A percentile compares a stretch with the other conserved stretches of the same genome.
These are phyloP conservation scores for Drepanosiphum platanoidis DNA, from an alignment of 2,888 invertebrate genomes.

Conservation along the genomic window DNA sequence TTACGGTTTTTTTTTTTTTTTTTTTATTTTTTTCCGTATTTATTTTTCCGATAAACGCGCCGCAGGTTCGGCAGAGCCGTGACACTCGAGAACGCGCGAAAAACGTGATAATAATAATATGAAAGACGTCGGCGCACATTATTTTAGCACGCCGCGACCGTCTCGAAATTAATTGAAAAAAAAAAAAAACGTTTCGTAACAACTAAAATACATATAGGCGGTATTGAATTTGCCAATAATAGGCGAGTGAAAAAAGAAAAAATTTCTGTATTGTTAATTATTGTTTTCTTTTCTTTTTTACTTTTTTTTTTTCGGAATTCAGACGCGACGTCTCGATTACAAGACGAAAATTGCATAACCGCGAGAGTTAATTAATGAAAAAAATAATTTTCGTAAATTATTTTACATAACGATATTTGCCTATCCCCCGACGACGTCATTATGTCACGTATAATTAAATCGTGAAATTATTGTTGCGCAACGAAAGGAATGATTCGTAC, in stretches of 20 bases:
- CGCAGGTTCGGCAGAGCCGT: background rate
- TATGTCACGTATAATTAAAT: background rate
- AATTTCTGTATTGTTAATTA: slow-evolving; percentile 9
- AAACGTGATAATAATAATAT: background rate
- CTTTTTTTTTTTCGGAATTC: background rate
- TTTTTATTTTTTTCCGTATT: too few relatives aligned
- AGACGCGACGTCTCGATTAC: background rate
- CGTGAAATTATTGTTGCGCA: background rate
- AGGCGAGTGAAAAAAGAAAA: background rate
- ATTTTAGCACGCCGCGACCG: background rate
- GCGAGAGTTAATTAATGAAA: background rate
- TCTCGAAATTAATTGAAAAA: slow-evolving; percentile 24
- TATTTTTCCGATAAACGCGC: background rate
- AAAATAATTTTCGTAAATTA: background rate
- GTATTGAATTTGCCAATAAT: too few relatives aligned
- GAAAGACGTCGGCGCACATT: background rate
- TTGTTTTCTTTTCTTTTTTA: background rate
- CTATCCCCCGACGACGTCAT: background rate
- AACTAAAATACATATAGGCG: too few relatives aligned
- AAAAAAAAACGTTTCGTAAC: background rate
- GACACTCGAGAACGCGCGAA: background rate
- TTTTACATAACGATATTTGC: background rate
- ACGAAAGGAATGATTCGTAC: background rate
- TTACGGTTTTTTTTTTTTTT: slow-evolving; percentile 18
- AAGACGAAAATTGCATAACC: background rate